These are phyloP conservation scores for Ploceus nigricollis DNA, from an alignment of 2,113 vertebrate species.

Conservation along the genomic window DNA sequence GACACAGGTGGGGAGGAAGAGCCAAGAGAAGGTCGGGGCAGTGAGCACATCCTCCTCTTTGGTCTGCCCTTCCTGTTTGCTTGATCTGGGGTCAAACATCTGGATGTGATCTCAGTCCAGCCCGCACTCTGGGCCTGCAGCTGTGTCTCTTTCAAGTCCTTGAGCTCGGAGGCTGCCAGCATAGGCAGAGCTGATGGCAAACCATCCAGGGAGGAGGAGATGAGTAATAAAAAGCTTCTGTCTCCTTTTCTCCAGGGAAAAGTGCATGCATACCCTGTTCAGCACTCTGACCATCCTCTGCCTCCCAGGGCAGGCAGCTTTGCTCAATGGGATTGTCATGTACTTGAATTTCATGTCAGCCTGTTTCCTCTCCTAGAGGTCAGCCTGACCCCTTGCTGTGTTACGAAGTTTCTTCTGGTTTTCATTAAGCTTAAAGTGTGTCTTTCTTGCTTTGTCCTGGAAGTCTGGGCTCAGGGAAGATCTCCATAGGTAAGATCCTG, in stretches of 20 bases:
- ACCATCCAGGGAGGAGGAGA: background rate
- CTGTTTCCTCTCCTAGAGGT: background rate
- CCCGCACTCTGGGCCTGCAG: background rate
- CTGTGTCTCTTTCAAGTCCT: background rate
- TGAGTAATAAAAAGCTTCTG: background rate
- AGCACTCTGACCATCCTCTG: background rate
- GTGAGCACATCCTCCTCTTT: background rate
- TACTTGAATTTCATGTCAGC: background rate
- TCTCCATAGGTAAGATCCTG: background rate
- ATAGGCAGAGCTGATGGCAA: background rate
- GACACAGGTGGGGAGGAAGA: background rate
- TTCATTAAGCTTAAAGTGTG: background rate
- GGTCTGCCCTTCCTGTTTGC: background rate
- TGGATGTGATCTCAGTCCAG: background rate
- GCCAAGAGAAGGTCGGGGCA: background rate
- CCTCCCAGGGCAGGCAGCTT: background rate
- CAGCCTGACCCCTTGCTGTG: background rate
- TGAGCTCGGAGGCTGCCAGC: background rate
- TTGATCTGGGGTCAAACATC: background rate
- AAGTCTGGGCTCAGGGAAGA: background rate
- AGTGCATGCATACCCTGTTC: rapidly evolving
- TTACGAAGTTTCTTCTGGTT: background rate
- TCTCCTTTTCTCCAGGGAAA: background rate
- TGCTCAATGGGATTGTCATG: rapidly evolving
- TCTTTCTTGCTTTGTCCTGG: background rate